Base-by-base conservation (phyloP, 1,140 invertebrate species). In the Drosophila rhopaloa region DNA sequence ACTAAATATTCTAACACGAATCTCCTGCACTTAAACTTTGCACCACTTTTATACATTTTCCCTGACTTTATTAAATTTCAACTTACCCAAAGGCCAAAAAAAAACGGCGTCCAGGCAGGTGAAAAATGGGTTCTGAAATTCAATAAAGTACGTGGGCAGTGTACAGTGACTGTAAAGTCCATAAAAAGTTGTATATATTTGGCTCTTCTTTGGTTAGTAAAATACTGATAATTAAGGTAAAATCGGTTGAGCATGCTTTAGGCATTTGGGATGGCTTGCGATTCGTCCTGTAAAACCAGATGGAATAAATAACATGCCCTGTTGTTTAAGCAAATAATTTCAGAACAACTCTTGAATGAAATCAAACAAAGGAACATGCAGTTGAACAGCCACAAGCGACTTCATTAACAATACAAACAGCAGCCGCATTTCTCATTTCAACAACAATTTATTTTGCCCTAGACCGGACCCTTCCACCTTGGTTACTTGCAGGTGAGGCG, bases 391-490 rank as follows among this genome's bases (percentile, higher is more conserved):
- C 47, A 68, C 38, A 53, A 27, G 60, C 61, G 61, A 68, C 65
- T 68, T 68, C 65, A 68, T 68, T 68, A 68, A 68, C 65, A 68
- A 68, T 29, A 29, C 61, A 68, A 68, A 68, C 61, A 67, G 61
- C 38, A 68, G 65, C 19, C 6, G 61, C 47, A 35, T 38, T 68
- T 68, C 61, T 53, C 65, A 68, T 68, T 68, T 68, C 32, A 51
- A 54, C 47, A 68, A 68, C 61, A 68, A 66, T 54, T 68, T 68
- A 38, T 66, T 46, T 53, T 44, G 16, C 38, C 37, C 38, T 19
- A 29, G 38, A 66, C 19, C 32, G 37, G 57, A 62, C 57, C 29
- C 35, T 29, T 37, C 24, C 43, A 46, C n/a, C 11, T 50, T 35
- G 16, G 4, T n/a, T 29, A 16, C n/a, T 13, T 37, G 50, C 43